Percentiles rank a stretch among this genome's conserved stretches.
Evolutionary conservation across 2,113 vertebrate genomes (phyloP).

Genomic region (Benitochromis conjunctus): DNA sequence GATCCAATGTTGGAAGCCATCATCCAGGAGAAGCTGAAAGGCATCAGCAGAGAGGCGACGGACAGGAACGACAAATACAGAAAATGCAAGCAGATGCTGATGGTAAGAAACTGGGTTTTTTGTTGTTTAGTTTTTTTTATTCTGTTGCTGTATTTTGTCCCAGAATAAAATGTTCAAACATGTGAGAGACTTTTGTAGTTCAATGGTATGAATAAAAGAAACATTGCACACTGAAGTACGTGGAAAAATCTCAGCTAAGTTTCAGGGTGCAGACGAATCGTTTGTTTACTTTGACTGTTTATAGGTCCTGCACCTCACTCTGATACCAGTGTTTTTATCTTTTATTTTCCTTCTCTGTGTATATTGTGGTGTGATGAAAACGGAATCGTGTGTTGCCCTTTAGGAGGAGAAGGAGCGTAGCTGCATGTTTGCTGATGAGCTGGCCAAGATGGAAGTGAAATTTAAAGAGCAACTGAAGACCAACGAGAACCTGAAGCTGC

Average conservation of each 20-base stretch:
- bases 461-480: slow-evolving; percentile 93
- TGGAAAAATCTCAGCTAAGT: not conserved
- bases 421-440: slow-evolving; percentile 87
- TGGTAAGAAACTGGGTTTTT: slow-evolving; percentile 73
- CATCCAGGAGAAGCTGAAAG: slow-evolving; percentile 86
- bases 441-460: slow-evolving; percentile 89
- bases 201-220: not conserved
- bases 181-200: not conserved
- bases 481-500: slow-evolving; percentile 83
- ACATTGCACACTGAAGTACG: no score
- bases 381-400: not conserved
- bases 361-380: not conserved
- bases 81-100: slow-evolving; percentile 90
- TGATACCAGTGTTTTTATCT: not conserved
- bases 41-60: slow-evolving; percentile 86
- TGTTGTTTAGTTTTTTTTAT: not conserved
- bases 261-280: not conserved
- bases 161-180: not conserved
- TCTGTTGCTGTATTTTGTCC: not conserved
- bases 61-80: slow-evolving; percentile 92
- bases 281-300: not conserved
- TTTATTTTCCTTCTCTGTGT: not conserved
- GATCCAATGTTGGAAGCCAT: slow-evolving; percentile 82
- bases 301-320: not conserved
- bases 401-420: slow-evolving; percentile 93